A percentile compares a stretch with the other conserved stretches of the same genome.
phyloP scores from a whole-genome alignment of 2,797 vertebrate genomes.

The Lagodon rhomboides region DNA sequence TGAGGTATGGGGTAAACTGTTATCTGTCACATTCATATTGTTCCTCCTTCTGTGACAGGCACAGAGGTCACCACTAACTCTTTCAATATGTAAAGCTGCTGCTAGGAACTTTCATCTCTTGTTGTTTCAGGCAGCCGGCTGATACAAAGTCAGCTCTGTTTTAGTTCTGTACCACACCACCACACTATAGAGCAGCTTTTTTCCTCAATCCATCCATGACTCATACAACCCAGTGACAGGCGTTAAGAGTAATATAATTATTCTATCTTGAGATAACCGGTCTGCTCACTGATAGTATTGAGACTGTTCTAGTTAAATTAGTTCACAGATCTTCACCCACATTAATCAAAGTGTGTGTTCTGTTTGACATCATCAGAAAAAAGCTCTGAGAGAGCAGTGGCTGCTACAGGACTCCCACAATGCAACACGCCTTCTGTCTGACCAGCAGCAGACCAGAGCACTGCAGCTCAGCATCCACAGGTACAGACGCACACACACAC shows the following conservation, averaged over 20 bases:
- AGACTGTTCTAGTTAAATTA: too few relatives aligned
- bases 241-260: too few relatives aligned
- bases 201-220: too few relatives aligned
- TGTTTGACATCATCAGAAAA: constrained; percentile 84
- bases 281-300: too few relatives aligned
- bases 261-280: too few relatives aligned
- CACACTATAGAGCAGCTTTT: too few relatives aligned
- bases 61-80: not conserved
- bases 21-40: not conserved
- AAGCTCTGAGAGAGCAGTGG: constrained; percentile 90
- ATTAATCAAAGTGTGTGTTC: not conserved
- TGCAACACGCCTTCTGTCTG: constrained; percentile 75
- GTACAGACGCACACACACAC: constrained; percentile 64
- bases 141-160: too few relatives aligned
- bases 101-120: too few relatives aligned
- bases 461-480: constrained; percentile 88
- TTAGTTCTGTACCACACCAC: too few relatives aligned
- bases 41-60: not conserved
- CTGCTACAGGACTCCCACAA: constrained; percentile 87
- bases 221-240: too few relatives aligned
- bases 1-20: not conserved
- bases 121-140: too few relatives aligned
- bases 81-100: not conserved
- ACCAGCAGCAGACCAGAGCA: constrained; percentile 82
- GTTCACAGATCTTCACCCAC: not conserved